A percentile compares a stretch with the other conserved stretches of the same genome.
Conservation (phyloP, 2,113 vertebrate genomes). For the Mirza zaza region DNA sequence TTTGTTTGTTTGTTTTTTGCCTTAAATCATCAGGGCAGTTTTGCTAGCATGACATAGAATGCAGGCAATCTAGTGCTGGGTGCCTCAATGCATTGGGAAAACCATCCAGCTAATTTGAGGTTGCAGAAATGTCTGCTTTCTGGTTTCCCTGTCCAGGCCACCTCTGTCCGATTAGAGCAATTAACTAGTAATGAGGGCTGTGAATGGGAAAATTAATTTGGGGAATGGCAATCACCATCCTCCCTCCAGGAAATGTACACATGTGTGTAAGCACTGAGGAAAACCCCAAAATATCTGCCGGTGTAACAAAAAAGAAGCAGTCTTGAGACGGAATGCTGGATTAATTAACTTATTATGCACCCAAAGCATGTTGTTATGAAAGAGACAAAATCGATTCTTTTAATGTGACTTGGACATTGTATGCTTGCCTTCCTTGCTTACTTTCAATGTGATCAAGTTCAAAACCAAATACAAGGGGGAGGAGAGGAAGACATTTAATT, state of each 20-base stretch:
- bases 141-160: slow-evolving; percentile 13
- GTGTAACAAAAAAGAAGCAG: not conserved
- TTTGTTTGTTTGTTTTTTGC: too few species aligned
- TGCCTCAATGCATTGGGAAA: not conserved
- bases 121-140: slow-evolving; percentile 40
- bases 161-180: slow-evolving; percentile 53
- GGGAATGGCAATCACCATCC: not conserved
- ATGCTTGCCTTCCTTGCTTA: slow-evolving; percentile 16
- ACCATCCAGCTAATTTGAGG: slow-evolving; percentile 28
- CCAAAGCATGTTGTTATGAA: not conserved
- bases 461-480: not conserved
- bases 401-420: not conserved
- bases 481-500: not conserved
- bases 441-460: slow-evolving; percentile 16
- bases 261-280: not conserved
- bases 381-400: slow-evolving; percentile 21
- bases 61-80: not conserved
- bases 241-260: slow-evolving; percentile 28
- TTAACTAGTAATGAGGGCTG: slow-evolving; percentile 54
- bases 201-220: slow-evolving; percentile 57
- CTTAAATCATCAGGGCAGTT: not conserved
- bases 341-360: not conserved
- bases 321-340: not conserved
- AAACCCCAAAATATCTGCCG: not conserved
- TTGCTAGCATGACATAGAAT: not conserved